Evolutionary conservation across 2,797 vertebrate genomes (phyloP).

Genomic region (Pangasius djambal): DNA sequence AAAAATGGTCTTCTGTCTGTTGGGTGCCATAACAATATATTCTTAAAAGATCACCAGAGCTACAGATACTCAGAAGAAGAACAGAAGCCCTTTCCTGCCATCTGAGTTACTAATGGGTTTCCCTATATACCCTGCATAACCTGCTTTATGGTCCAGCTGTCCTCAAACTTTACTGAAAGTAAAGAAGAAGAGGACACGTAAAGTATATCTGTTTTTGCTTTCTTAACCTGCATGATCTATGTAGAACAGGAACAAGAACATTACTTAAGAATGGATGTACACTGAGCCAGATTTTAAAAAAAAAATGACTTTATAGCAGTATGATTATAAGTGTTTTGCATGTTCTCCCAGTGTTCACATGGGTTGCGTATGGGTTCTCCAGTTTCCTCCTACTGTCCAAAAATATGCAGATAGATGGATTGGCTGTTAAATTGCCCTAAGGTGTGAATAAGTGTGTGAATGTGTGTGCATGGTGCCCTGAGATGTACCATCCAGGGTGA

Average conservation of each 20-base stretch:
- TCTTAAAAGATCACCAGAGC: neutral
- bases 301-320: neutral
- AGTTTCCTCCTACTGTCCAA: neutral
- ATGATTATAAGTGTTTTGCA: neutral
- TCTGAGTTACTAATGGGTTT: conserved; percentile 33
- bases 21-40: neutral
- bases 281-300: neutral
- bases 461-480: neutral
- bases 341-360: no score
- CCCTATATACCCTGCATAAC: conserved; percentile 9
- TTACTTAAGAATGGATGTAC: neutral
- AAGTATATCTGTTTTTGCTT: neutral
- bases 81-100: neutral
- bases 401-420: neutral
- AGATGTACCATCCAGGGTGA: neutral
- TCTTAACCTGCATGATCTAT: neutral
- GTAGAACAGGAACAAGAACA: neutral
- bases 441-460: neutral
- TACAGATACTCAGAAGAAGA: neutral
- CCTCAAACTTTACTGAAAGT: neutral
- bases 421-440: neutral
- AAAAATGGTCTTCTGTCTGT: neutral
- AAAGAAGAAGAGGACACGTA: neutral
- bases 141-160: neutral
- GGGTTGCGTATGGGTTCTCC: neutral